These are phyloP conservation scores for Clivina fossor DNA, from an alignment of 2,888 invertebrate genomes.

Conservation along the genomic window DNA sequence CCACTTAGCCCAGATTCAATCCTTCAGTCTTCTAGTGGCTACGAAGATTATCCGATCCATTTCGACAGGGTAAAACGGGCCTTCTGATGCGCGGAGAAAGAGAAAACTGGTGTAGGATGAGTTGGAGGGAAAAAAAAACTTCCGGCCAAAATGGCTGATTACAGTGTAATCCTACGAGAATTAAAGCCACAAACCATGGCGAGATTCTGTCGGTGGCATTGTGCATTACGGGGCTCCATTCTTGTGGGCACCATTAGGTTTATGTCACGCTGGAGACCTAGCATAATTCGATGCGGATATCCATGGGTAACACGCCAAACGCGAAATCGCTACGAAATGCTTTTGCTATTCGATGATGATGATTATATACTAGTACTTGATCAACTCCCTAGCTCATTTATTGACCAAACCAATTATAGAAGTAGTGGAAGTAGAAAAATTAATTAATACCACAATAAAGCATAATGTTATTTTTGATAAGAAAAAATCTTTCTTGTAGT, in stretches of 20 bases:
- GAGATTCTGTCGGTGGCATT: background rate
- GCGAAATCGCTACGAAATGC: too few species aligned
- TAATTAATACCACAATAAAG: too few species aligned
- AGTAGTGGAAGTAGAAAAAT: too few species aligned
- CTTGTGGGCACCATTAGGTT: conserved; percentile 14
- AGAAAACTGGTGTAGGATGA: background rate
- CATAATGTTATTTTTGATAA: too few species aligned
- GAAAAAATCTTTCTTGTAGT: too few species aligned
- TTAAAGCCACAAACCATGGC: conserved; percentile 13
- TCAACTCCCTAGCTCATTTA: too few species aligned
- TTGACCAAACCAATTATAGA: too few species aligned
- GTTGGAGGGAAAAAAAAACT: background rate
- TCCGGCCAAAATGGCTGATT: background rate
- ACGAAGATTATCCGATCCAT: conserved; percentile 19
- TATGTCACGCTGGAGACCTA: conserved; percentile 14
- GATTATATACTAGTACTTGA: too few species aligned
- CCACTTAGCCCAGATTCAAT: conserved; percentile 26
- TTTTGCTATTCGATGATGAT: too few species aligned
- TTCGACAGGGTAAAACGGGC: conserved; percentile 4
- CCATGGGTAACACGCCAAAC: too few species aligned
- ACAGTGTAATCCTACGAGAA: conserved; percentile 18
- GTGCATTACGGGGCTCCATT: conserved; percentile 9
- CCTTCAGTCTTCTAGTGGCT: background rate
- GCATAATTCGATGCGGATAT: conserved; percentile 12
- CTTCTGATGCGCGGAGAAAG: background rate